Evolutionary conservation across 2,888 invertebrate species (phyloP).

Genomic region (Amphipyra berbera): DNA sequence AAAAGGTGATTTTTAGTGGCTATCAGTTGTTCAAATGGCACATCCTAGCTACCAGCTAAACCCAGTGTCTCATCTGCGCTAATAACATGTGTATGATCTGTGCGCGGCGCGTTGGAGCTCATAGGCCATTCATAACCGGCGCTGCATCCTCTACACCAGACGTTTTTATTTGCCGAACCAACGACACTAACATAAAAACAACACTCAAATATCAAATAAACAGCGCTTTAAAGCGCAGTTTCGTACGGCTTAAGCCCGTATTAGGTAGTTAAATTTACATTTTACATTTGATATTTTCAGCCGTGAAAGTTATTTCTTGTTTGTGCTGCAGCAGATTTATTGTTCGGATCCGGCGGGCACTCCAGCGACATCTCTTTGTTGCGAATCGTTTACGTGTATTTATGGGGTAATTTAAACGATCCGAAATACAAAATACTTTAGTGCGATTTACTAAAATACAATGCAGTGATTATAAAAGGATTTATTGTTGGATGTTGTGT

Average conservation of each 20-base stretch:
- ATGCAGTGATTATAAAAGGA: conserved; percentile 70
- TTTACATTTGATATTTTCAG: conserved; percentile 88
- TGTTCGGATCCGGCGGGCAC: conserved; percentile 70
- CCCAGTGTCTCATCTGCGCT: conserved; percentile 60
- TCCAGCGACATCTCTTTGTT: conserved; percentile 79
- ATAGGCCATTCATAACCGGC: conserved; percentile 85
- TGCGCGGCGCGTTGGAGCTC: conserved; percentile 71
- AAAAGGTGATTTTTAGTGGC: not conserved
- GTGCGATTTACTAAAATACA: conserved; percentile 73
- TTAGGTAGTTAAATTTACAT: conserved; percentile 89
- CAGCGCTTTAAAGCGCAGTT: conserved; percentile 83
- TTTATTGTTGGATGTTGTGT: conserved; percentile 53
- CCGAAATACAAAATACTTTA: conserved; percentile 79
- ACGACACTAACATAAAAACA: conserved; percentile 85
- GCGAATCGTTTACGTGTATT: conserved; percentile 82
- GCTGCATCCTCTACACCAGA: conserved; percentile 75
- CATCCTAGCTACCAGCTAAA: not conserved
- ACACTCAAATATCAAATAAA: conserved; percentile 86
- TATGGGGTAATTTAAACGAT: conserved; percentile 84
- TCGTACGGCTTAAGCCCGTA: conserved; percentile 80
- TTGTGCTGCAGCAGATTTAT: conserved; percentile 80
- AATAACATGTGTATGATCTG: conserved; percentile 61
- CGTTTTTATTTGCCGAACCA: conserved; percentile 85
- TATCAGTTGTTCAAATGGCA: no score
- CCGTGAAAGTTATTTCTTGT: conserved; percentile 85